Evolutionary conservation across 2,113 vertebrate species (phyloP).

Genomic region (Gnathonemus longibarbis): DNA sequence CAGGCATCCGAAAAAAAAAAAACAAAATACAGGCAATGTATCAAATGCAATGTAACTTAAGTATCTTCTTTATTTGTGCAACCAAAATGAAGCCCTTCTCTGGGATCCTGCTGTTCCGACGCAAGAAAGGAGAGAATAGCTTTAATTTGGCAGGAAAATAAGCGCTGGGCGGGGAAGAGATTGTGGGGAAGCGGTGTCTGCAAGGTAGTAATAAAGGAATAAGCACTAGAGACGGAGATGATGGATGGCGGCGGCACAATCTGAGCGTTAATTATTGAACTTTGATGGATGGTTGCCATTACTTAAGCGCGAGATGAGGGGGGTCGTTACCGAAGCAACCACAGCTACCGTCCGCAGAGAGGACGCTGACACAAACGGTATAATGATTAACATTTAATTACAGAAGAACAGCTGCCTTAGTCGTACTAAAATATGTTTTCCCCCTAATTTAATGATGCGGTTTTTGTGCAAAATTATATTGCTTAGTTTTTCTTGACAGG

Average conservation of each 20-base stretch:
- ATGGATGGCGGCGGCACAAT: slow-evolving; percentile 60
- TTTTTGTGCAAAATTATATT: not conserved
- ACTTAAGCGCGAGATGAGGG: slow-evolving; percentile 47
- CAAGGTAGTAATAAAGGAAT: slow-evolving; percentile 31
- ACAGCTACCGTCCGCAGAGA: not conserved
- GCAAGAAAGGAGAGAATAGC: slow-evolving; percentile 42
- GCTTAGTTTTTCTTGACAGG: not conserved
- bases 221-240: slow-evolving; percentile 36
- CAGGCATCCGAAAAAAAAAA: not conserved
- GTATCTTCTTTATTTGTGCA: not conserved
- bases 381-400: not conserved
- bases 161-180: slow-evolving; percentile 41
- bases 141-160: slow-evolving; percentile 29
- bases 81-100: not conserved
- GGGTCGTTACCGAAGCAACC: slow-evolving; percentile 47
- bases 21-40: not conserved
- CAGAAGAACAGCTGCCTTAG: not conserved
- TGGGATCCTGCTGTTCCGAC: slow-evolving; percentile 34
- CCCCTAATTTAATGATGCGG: too few relatives aligned
- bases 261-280: slow-evolving; percentile 68
- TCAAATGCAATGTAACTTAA: not conserved
- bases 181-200: slow-evolving; percentile 43
- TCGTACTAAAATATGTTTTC: not conserved
- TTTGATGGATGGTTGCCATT: slow-evolving; percentile 65
- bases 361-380: not conserved